Percentiles rank a stretch among this genome's conserved stretches.
Evolutionary conservation across 2,113 vertebrate genomes (phyloP).

Genomic region (Atractosteus spatula): DNA sequence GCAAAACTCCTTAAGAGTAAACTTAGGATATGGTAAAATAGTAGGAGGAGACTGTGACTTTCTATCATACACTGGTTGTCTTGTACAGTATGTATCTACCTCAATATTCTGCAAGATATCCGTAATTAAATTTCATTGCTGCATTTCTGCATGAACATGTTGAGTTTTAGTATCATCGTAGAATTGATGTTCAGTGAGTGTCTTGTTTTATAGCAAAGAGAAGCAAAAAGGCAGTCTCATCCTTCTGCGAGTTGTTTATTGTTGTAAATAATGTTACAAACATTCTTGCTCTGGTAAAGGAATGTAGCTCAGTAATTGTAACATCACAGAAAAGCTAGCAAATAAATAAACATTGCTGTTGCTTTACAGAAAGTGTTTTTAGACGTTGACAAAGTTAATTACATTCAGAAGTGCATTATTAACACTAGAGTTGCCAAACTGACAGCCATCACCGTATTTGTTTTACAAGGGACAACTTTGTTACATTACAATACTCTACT

Average conservation of each 20-base stretch:
- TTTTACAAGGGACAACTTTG: conserved; percentile 72
- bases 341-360: conserved; percentile 64
- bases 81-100: no score
- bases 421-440: conserved; percentile 67
- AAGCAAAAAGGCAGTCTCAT: conserved; percentile 19
- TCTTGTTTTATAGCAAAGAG: no score
- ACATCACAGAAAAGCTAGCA: conserved; percentile 74
- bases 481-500: conserved; percentile 76
- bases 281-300: conserved; percentile 78
- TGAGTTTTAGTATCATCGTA: no score
- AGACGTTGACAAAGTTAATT: conserved; percentile 69
- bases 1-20: no score
- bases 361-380: conserved; percentile 53
- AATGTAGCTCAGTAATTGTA: conserved; percentile 75
- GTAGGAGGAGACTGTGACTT: no score
- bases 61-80: no score
- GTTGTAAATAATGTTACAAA: conserved; percentile 83
- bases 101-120: no score
- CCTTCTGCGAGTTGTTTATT: conserved; percentile 74
- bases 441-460: conserved; percentile 56
- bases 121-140: no score
- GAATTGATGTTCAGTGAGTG: no score
- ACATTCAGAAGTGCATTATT: conserved; percentile 87
- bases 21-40: no score
- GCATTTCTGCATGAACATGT: no score